Evolutionary conservation across 2,113 vertebrate genomes (phyloP).

Genomic region (Tympanuchus pallidicinctus): DNA sequence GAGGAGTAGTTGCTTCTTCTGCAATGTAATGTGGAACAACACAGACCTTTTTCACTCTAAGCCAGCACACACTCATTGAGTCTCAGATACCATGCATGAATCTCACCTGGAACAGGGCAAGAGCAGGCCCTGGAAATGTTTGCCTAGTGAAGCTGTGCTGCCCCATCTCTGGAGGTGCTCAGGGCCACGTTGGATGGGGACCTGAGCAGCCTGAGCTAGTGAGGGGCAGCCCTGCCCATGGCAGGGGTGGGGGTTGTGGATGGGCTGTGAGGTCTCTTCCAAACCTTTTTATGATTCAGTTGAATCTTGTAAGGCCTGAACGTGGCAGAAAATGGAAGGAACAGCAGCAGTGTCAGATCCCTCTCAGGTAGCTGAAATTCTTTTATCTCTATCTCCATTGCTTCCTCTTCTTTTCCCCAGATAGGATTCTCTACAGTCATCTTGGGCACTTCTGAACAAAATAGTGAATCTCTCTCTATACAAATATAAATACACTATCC

Average conservation of each 20-base stretch:
- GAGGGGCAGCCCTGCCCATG: not conserved
- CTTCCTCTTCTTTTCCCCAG: not conserved
- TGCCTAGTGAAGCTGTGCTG: not conserved
- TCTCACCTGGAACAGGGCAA: not conserved
- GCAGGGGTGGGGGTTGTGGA: not conserved
- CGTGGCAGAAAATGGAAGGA: not conserved
- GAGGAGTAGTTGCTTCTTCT: not conserved
- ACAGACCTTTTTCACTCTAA: not conserved
- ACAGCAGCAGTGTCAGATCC: not conserved
- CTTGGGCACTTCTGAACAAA: not conserved
- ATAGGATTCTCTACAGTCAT: not conserved
- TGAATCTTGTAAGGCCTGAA: not conserved
- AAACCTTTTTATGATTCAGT: not conserved
- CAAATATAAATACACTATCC: not conserved
- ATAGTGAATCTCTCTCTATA: not conserved
- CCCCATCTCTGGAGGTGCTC: not conserved
- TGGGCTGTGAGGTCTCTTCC: not conserved
- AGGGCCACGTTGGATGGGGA: not conserved
- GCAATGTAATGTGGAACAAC: not conserved
- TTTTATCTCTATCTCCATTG: not conserved
- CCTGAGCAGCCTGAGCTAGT: not conserved
- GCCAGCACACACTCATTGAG: not conserved
- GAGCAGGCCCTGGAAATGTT: not conserved
- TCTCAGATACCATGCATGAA: accelerated
- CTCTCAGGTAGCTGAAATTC: not conserved